Percentiles rank a stretch among this genome's conserved stretches.
These are phyloP conservation scores for Aurelia aurita DNA, from an alignment of 30 jellyfish, hydroid and myxozoan genomes.

Conservation along the genomic window DNA sequence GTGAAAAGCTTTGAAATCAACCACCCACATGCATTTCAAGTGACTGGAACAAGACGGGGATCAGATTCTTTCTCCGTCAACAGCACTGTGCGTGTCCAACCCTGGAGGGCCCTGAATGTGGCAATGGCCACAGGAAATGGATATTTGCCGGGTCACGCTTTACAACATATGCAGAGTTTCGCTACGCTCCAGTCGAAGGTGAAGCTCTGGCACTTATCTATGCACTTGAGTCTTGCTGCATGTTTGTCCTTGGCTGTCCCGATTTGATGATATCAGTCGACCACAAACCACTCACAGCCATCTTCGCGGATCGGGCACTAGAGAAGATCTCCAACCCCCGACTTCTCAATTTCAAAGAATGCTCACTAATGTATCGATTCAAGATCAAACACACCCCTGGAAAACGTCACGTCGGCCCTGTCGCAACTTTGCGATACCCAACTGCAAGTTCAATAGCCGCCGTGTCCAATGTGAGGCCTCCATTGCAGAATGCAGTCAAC, in stretches of 20 bases:
- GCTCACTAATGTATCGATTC: slow-evolving; percentile 48
- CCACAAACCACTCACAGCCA: no score
- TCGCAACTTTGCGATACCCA: no score
- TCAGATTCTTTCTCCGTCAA: slow-evolving; percentile 71
- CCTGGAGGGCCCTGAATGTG: slow-evolving; percentile 41
- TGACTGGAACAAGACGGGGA: slow-evolving; percentile 75
- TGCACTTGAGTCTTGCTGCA: slow-evolving; percentile 42
- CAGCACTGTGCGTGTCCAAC: slow-evolving; percentile 63
- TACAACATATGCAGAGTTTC: slow-evolving; percentile 39
- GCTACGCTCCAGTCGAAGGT: slow-evolving; percentile 79
- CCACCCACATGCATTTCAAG: slow-evolving; percentile 68
- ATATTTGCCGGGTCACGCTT: slow-evolving; percentile 80
- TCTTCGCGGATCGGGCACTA: slow-evolving; percentile 52
- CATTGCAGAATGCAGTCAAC: no score
- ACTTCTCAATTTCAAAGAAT: slow-evolving; percentile 32
- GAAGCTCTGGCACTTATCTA: slow-evolving; percentile 64
- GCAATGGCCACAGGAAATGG: slow-evolving; percentile 62
- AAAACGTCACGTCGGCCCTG: no score
- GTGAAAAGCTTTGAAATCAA: slow-evolving; percentile 39
- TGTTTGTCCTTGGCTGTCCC: no score
- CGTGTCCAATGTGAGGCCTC: no score
- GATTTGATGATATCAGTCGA: no score
- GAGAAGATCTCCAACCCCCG: slow-evolving; percentile 51
- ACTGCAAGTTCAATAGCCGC: no score
- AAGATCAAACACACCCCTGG: no score